Evolutionary conservation across 2,888 invertebrate species (phyloP).

Genomic region (Nebria salina): DNA sequence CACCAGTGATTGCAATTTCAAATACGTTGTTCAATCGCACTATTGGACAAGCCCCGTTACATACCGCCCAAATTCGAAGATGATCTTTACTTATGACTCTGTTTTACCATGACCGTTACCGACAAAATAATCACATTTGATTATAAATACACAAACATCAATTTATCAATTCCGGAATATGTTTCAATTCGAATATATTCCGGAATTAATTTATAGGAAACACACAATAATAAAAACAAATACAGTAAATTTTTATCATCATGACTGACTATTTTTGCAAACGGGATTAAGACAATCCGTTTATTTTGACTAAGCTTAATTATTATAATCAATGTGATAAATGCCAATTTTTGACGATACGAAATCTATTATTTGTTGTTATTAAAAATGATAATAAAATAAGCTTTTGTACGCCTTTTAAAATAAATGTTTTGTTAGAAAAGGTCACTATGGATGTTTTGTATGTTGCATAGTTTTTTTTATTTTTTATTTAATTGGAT

Average conservation of each 20-base stretch:
- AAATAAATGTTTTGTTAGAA: slow-evolving; percentile 37
- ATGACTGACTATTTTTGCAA: slow-evolving; percentile 42
- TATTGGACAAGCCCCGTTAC: slow-evolving; percentile 57
- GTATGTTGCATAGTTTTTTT: slow-evolving; percentile 26
- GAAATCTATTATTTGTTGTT: slow-evolving; percentile 11
- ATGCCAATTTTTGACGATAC: slow-evolving; percentile 36
- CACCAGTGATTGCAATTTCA: slow-evolving; percentile 84
- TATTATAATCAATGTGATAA: slow-evolving; percentile 32
- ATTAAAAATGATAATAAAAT: slow-evolving; percentile 25
- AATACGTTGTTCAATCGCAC: slow-evolving; percentile 78
- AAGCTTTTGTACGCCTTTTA: slow-evolving; percentile 44
- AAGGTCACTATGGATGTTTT: slow-evolving; percentile 13
- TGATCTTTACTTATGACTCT: slow-evolving; percentile 53
- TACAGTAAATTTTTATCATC: background rate
- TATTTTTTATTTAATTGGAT: slow-evolving; percentile 28
- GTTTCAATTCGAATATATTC: no score
- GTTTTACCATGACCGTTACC: slow-evolving; percentile 50
- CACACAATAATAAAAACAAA: background rate
- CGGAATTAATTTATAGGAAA: no score
- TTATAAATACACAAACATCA: slow-evolving; percentile 4
- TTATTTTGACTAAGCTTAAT: slow-evolving; percentile 32
- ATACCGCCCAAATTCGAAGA: slow-evolving; percentile 47
- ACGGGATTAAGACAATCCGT: slow-evolving; percentile 38
- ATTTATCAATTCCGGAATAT: no score
- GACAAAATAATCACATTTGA: slow-evolving; percentile 22